Evolutionary conservation across 1,140 invertebrate species (phyloP), one percentile per base, ranked within the genome.

Genomic region (Drosophila murphyi): DNA sequence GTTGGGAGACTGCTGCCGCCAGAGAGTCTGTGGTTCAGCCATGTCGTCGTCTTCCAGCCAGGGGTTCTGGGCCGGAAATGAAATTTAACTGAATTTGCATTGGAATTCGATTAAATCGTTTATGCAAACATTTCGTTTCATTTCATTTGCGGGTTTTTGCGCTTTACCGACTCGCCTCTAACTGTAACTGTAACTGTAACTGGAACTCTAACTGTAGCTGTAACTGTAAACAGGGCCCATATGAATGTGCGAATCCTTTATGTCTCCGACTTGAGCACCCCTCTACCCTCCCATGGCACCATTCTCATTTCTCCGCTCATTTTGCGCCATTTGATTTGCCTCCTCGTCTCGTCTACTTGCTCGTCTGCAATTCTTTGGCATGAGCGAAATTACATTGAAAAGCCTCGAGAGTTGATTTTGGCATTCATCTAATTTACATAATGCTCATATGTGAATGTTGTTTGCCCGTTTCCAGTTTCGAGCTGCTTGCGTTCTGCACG

Each of bases 61-160:
- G 32, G 29, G 47, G 80, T 80, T 71, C 65, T 69, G 67, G 72
- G 69, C 57, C 78, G 90, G 90, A 90, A 92, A 92, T 92, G 78
- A 92, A 90, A 92, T 92, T 92, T 90, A 92, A 89, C 71, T 89
- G 87, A 92, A 92, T 92, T 92, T 92, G 90, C 90, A 92, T 92
- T 92, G 90, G 90, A 92, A 92, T 92, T 92, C 90, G 90, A 92
- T 92, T 92, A 92, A 92, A 92, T 92, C 90, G 90, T 92, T 92
- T 92, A 92, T 92, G 90, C 90, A 92, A 92, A 92, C 90, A 92
- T 91, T 92, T 92, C 90, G 90, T 89, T 92, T 90, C 88, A 81
- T 92, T 92, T 87, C 81, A 90, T 90, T 90, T 87, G 80, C 77
- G 85, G 85, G 73, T 88, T 78, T 89, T 83, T 80, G 20, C 80